Conservation (phyloP, 1,140 invertebrate genomes). For the Camponotus floridanus region DNA sequence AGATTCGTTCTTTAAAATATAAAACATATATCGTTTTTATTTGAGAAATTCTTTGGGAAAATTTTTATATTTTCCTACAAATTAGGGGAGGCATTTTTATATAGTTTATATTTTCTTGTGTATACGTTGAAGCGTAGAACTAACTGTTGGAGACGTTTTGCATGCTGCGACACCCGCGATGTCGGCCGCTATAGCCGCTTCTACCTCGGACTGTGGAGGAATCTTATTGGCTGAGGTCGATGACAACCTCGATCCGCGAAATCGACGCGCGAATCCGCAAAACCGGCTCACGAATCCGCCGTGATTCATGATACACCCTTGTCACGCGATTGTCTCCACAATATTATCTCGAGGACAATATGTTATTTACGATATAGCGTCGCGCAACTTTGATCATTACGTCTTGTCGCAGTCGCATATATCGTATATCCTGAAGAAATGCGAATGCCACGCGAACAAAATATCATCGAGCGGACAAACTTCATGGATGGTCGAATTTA, state of each 20-base stretch:
- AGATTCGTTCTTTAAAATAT: too few species aligned
- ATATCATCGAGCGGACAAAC: slow-evolving; percentile 62
- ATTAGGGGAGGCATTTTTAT: not conserved
- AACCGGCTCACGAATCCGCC: slow-evolving; percentile 4
- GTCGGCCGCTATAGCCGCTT: not conserved
- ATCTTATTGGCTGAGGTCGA: slow-evolving; percentile 6
- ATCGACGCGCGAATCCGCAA: not conserved
- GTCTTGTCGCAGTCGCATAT: not conserved
- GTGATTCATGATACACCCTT: slow-evolving; percentile 30
- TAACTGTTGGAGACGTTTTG: slow-evolving; percentile 60
- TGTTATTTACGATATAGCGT: slow-evolving; percentile 33
- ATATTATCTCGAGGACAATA: slow-evolving; percentile 21
- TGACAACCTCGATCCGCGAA: slow-evolving; percentile 18
- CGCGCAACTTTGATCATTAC: slow-evolving; percentile 63
- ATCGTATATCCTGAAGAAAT: slow-evolving; percentile 26
- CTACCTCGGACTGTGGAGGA: not conserved
- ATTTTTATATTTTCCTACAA: not conserved
- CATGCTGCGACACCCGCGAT: slow-evolving; percentile 14
- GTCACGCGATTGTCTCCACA: too few species aligned
- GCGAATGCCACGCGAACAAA: slow-evolving; percentile 61
- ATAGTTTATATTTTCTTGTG: too few species aligned
- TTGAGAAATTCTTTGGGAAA: not conserved
- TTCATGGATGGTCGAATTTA: slow-evolving; percentile 48
- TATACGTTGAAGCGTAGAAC: slow-evolving; percentile 1
- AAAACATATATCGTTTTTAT: too few species aligned